Evolutionary conservation across 2,797 vertebrate genomes (phyloP), one percentile per base, ranked within the genome.

Genomic region (Schizopygopsis pylzovi): DNA sequence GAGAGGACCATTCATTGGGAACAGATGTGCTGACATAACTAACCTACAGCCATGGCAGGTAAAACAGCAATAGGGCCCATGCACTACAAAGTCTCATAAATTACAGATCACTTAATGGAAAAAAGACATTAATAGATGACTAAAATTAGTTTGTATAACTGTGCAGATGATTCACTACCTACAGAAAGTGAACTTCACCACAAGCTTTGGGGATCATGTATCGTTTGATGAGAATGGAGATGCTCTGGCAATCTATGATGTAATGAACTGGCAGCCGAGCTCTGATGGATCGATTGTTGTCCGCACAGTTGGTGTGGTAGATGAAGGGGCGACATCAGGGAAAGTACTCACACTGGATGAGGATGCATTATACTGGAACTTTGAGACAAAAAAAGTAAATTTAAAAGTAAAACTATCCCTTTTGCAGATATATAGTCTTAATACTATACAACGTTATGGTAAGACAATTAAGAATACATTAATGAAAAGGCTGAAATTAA

Each of bases 31-130:
- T 6, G 85, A 49, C 63, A 83, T 92, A 54, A 85, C 90, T 18
- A 90, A n/a, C 45, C n/a, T 94, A 49, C 90, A 94, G 82, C 93
- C 93, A 33, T 95, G 94, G 95, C 94, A 95, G 93, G 95, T 95
- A 37, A 18, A 67, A 18, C 28, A 33, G 28, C 28, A 33, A 33
- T 33, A 33, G 28, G 28, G 28, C 28, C 28, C 28, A 33, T 33
- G 28, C 28, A 33, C 28, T 33, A 33, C 28, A 33, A 33, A 33
- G 28, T 33, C 28, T 33, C 28, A 33, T 33, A 33, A 33, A 33
- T 33, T 33, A 33, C 28, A 33, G 28, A 33, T 33, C 28, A 33
- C 28, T 33, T 33, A 33, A 33, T 33, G 28, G 28, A 33, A 33
- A 33, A 33, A 33, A 33, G 28, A 33, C 28, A 33, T 33, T 2